Evolutionary conservation across 2,888 invertebrate genomes (phyloP), one percentile per base, ranked within the genome.

Genomic region (Rhodophaea formosa): DNA sequence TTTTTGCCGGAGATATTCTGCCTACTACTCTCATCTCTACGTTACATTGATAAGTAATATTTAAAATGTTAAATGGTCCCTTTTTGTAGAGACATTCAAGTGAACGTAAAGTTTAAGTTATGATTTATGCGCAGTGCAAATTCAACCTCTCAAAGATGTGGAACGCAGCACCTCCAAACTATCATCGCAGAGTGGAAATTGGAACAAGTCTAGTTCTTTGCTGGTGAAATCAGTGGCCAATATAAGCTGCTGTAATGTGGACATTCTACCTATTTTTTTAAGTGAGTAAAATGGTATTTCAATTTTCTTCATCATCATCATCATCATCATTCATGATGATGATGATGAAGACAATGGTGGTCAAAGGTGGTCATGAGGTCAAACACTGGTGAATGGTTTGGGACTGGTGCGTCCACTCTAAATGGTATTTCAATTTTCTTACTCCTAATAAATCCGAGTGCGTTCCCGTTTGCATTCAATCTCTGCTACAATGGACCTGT

Each of bases 231-330:
- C 59, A 12, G 8, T 53, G 8, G 3, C 51, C 0, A 72, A 80
- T n/a, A 67, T 78, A 45, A 79, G 75, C 61, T 82, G 82, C 62
- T 88, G 89, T 63, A 88, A 88, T 60, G 60, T 90, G 15, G 89
- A 90, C 65, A 83, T 90, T 49, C 66, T 87, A 17, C 66, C 77
- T 1, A 57, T 83, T 44, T 80, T 84, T 61, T 70, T 77, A 52
- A 79, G 84, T 82, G 61, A 64, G 64, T 23, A 5, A 23, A 3
- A 23, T 23, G 2, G 23, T 23, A 23, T 23, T 23, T 23, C 5
- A 23, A 3, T 44, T 42, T 56, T 35, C 57, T 45, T 55, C 12
- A 1, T 23, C n/a, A 7, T 46, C 1, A 17, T 46, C 23, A n/a
- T n/a, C n/a, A n/a, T n/a, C n/a, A n/a, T n/a, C n/a, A n/a, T n/a